Evolutionary conservation across 2,113 vertebrate species (phyloP).

Genomic region (Solea senegalensis): DNA sequence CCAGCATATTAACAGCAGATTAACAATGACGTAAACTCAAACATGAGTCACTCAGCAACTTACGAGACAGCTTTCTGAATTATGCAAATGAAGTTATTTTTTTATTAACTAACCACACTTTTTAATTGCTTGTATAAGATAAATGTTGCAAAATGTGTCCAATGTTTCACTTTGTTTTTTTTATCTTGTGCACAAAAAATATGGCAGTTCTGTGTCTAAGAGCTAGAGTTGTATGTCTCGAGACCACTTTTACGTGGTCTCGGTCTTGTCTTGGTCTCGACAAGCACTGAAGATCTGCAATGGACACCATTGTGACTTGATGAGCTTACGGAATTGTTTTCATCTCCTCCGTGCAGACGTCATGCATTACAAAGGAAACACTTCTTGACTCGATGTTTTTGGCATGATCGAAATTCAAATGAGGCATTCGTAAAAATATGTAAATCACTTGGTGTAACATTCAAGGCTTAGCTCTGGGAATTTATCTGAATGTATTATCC

Average conservation of each 20-base stretch:
- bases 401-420: constrained; percentile 40
- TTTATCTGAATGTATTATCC: constrained; percentile 49
- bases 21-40: not conserved
- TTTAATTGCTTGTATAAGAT: no score
- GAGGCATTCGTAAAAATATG: constrained; percentile 21
- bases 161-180: no score
- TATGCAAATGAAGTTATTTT: no score
- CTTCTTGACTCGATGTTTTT: constrained; percentile 17
- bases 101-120: no score
- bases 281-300: constrained; percentile 1
- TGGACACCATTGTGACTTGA: not conserved
- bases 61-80: not conserved
- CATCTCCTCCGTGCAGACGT: not conserved
- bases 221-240: no score
- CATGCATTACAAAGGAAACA: not conserved
- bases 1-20: not conserved
- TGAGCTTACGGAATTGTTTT: not conserved
- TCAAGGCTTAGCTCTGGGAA: constrained; percentile 35
- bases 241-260: no score
- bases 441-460: constrained; percentile 39
- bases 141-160: no score
- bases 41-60: not conserved
- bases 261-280: no score
- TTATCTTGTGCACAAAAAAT: not conserved
- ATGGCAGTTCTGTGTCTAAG: no score